Evolutionary conservation across 2,888 invertebrate genomes (phyloP).

Genomic region (Allygus modestus): DNA sequence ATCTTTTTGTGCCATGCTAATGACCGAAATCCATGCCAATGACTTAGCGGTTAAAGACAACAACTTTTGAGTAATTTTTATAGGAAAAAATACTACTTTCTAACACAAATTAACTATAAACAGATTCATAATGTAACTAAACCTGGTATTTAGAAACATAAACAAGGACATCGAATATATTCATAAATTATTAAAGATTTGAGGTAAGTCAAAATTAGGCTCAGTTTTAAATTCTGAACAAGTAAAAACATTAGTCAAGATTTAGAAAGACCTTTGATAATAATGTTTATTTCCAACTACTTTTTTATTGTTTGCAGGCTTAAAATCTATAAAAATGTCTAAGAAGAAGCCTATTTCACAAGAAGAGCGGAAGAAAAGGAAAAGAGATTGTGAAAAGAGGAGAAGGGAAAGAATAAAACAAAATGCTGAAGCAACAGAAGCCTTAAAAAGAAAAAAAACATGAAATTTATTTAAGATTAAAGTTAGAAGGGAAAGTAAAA

Average conservation of each 20-base stretch:
- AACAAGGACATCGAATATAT: no score
- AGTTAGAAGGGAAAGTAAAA: constrained; percentile 36
- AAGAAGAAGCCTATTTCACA: constrained; percentile 10
- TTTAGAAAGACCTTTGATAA: no score
- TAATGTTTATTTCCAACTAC: background rate
- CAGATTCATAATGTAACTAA: no score
- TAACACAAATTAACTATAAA: no score
- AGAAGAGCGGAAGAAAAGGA: background rate
- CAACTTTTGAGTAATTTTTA: no score
- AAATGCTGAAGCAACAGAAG: constrained; percentile 36
- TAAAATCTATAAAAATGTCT: constrained; percentile 24
- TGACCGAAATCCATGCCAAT: constrained; percentile 6
- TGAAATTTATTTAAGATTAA: constrained; percentile 35
- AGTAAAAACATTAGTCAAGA: no score
- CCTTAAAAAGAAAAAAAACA: constrained; percentile 30
- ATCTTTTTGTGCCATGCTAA: constrained; percentile 3
- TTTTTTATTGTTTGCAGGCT: constrained; percentile 18
- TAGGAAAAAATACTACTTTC: no score
- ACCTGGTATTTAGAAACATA: no score
- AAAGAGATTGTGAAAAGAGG: background rate
- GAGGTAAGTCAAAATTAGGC: no score
- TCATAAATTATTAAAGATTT: no score
- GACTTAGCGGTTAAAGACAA: background rate
- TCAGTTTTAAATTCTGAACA: no score
- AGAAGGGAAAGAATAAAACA: background rate